Conservation (phyloP, 2,888 invertebrate species). For the Ormyrus nitidulus region DNA sequence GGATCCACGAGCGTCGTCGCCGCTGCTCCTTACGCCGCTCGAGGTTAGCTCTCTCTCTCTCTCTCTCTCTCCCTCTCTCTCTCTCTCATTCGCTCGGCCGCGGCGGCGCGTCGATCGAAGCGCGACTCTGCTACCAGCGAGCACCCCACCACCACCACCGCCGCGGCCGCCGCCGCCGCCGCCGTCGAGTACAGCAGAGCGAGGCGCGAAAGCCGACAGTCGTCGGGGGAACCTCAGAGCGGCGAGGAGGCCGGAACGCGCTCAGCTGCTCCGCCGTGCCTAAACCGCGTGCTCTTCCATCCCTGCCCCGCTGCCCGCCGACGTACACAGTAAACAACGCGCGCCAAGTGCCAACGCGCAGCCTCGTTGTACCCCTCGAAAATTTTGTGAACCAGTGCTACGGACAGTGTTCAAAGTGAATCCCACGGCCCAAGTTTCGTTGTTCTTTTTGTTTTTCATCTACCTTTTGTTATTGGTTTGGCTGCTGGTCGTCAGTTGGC, state of each 20-base stretch:
- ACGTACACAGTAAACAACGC: background rate
- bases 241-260: conserved; percentile 19
- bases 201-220: conserved; percentile 55
- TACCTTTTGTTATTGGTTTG: too few species aligned
- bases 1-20: background rate
- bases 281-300: background rate
- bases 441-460: background rate
- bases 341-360: conserved; percentile 5
- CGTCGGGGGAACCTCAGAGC: conserved; percentile 52
- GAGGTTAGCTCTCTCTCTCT: too few species aligned
- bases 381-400: background rate
- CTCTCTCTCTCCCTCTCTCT: background rate
- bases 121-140: background rate
- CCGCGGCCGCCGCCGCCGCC: background rate
- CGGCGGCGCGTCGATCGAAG: conserved; percentile 41
- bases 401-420: too few species aligned
- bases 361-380: too few species aligned
- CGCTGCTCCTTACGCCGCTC: too few species aligned
- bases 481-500: too few species aligned
- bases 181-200: conserved; percentile 13
- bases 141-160: conserved; percentile 54
- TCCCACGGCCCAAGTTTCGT: background rate
- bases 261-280: conserved; percentile 2
- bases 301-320: background rate
- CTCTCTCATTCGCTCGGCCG: background rate